These are phyloP conservation scores for Hypselothyrea guttata DNA, from an alignment of 2,888 invertebrate species.

Conservation along the genomic window DNA sequence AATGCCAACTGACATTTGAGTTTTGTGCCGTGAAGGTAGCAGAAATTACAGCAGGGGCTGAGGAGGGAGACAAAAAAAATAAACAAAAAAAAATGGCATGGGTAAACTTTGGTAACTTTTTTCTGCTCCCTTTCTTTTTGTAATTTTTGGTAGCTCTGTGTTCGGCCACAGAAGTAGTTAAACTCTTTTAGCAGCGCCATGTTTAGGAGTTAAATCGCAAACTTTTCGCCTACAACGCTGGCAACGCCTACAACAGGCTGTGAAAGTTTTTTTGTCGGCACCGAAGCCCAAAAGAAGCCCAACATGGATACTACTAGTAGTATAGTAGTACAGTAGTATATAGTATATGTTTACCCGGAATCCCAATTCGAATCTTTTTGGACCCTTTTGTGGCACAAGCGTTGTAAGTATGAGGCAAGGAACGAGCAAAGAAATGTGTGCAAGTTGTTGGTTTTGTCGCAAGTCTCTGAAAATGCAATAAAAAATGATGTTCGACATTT, in stretches of 20 bases:
- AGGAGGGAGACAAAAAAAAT: background rate
- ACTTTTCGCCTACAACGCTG: constrained; percentile 33
- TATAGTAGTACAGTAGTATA: background rate
- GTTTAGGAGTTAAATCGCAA: constrained; percentile 55
- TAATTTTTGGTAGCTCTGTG: constrained; percentile 49
- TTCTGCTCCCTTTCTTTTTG: constrained; percentile 15
- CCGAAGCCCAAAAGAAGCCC: background rate
- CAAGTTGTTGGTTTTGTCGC: constrained; percentile 30
- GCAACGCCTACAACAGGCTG: constrained; percentile 31
- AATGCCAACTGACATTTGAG: constrained; percentile 37
- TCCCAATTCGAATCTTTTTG: constrained; percentile 30
- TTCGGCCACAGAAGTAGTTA: constrained; percentile 59
- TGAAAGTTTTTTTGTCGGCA: constrained; percentile 31
- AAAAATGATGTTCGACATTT: constrained; percentile 65
- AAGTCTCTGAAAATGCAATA: constrained; percentile 60
- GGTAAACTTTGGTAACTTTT: constrained; percentile 33
- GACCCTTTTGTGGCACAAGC: constrained; percentile 32
- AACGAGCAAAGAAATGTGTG: constrained; percentile 28
- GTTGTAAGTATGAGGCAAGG: background rate
- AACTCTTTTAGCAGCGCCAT: constrained; percentile 58
- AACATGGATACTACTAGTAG: background rate
- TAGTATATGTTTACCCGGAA: background rate
- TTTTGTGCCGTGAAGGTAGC: constrained; percentile 1
- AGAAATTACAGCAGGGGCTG: background rate
- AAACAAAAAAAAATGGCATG: too few relatives aligned